These are phyloP conservation scores for Synergus itoensis DNA, from an alignment of 2,888 invertebrate species.

Conservation along the genomic window DNA sequence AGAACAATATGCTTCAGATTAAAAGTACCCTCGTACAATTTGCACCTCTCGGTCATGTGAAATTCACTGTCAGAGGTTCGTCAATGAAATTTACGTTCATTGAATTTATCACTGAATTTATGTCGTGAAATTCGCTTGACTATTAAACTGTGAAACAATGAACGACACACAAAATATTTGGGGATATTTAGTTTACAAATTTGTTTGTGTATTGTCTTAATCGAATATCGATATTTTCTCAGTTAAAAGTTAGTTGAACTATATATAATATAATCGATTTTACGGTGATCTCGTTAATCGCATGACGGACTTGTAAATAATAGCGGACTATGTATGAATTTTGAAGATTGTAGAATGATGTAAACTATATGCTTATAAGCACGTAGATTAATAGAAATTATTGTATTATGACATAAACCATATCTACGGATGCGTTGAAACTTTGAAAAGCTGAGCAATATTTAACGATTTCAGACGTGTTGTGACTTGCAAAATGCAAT, in stretches of 20 bases:
- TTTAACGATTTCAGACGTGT: conserved; percentile 1
- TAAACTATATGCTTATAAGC: conserved; percentile 60
- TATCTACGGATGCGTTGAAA: conserved; percentile 65
- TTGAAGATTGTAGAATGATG: conserved; percentile 60
- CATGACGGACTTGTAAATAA: conserved; percentile 47
- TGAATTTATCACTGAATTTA: conserved; percentile 27
- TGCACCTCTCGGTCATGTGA: not conserved
- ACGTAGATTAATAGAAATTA: conserved; percentile 64
- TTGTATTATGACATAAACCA: conserved; percentile 66
- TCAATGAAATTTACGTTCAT: conserved; percentile 23
- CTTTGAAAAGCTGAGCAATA: conserved; percentile 20
- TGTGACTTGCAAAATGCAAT: not conserved
- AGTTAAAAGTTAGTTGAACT: not conserved
- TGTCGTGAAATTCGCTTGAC: not conserved
- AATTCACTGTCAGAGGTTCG: conserved; percentile 21
- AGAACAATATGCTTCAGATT: conserved; percentile 8
- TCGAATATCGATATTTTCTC: not conserved
- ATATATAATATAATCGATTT: not conserved
- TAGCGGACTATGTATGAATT: conserved; percentile 56
- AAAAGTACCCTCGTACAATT: not conserved
- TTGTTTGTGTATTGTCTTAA: not conserved
- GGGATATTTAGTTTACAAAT: not conserved
- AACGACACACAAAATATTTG: not conserved
- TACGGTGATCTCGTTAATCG: not conserved
- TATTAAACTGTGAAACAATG: not conserved